Evolutionary conservation across 2,888 invertebrate species (phyloP).

Genomic region (Epinotia demarniana): DNA sequence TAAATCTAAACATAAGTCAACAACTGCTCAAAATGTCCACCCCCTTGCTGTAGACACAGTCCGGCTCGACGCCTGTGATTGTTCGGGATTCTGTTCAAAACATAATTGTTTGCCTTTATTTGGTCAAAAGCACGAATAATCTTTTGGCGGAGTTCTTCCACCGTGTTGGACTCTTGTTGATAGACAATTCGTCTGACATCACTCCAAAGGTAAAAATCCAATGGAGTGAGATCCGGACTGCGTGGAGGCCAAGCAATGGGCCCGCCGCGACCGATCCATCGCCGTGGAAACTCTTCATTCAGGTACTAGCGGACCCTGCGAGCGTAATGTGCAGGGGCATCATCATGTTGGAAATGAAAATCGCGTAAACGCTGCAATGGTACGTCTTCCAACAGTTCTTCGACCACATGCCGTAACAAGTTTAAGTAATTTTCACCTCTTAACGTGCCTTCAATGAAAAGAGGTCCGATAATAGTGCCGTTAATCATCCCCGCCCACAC

Average conservation of each 20-base stretch:
- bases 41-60: neutral
- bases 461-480: too few relatives aligned
- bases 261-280: neutral
- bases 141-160: too few relatives aligned
- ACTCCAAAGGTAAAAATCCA: neutral
- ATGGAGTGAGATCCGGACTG: conserved; percentile 1
- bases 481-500: too few relatives aligned
- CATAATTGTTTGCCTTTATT: too few relatives aligned
- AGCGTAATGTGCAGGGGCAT: neutral
- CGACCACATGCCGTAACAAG: too few relatives aligned
- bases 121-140: too few relatives aligned
- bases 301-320: neutral
- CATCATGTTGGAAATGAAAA: neutral
- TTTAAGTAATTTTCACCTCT: too few relatives aligned
- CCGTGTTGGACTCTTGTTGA: neutral
- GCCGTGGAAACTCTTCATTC: conserved; percentile 1
- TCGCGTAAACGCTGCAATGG: too few relatives aligned
- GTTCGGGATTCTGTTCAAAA: neutral
- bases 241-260: neutral
- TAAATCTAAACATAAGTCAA: neutral
- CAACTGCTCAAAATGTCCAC: neutral
- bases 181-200: neutral
- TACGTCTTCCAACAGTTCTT: too few relatives aligned
- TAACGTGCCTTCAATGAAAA: too few relatives aligned
- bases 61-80: neutral